Base-by-base conservation (phyloP, 1,140 invertebrate genomes). In the Drosophila tani region DNA sequence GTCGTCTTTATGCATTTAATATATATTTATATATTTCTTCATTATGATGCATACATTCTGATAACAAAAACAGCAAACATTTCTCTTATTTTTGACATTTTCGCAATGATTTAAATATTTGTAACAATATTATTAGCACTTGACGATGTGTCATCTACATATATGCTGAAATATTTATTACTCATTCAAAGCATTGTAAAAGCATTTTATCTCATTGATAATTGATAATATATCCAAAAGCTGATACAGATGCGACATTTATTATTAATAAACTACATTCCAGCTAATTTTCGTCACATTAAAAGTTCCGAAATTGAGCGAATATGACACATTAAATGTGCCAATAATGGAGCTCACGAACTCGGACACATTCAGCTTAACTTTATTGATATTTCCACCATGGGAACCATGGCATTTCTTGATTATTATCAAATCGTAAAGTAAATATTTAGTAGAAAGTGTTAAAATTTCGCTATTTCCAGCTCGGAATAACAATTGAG, bases 201-300 rank as follows among this genome's bases (percentile, higher is more conserved):
- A 15, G 14, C 0, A 2, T 1, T 35, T 12, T 7, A 53, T 53
- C 50, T 35, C 19, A 38, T 53, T 21, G 19, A 6, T 5, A 9
- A 5, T 35, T 19, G 17, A 32, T 32, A 12, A 51, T n/a, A 51
- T 11, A 53, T 14, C 11, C n/a, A 19, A 35, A 12, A 4, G 3
- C 35, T 0, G 21, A 24, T 21, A 55, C 51, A 55, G 51, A 15
- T 12, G 51, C 51, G 7, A 55, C 32, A 55, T 55, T 55, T 55
- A 55, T 21, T 55, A 21, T 21, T n/a, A 21, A 38, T 55, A 15
- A 38, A 55, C 38, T 5, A 21, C 51, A 55, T 38, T 55, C 19
- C 32, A 19, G 8, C 32, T 19, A 6, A 21, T 15, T 21, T 55
- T 35, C 21, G 32, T 0, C 32, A 38, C 51, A 5, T 38, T 11